Conservation (phyloP, 1,140 invertebrate genomes). For the Drosophila rhopaloa region DNA sequence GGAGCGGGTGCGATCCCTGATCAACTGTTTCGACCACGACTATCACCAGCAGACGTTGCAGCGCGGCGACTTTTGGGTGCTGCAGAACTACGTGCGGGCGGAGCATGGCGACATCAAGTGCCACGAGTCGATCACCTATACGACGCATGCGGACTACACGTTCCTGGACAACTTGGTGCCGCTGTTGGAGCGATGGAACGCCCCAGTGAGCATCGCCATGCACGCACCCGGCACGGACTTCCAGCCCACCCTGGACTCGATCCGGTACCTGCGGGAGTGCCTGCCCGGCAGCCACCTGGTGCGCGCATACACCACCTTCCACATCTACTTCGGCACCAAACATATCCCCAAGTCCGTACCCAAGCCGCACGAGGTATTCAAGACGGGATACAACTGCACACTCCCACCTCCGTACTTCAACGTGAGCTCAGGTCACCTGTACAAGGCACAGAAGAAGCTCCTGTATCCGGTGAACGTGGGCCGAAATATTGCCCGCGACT, state of each 20-base stretch:
- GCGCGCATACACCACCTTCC: conserved; percentile 92
- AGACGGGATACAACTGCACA: conserved; percentile 89
- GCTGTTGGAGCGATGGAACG: conserved; percentile 90
- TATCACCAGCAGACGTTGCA: conserved; percentile 88
- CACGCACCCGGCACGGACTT: conserved; percentile 91
- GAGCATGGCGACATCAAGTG: conserved; percentile 88
- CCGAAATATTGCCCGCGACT: conserved; percentile 92
- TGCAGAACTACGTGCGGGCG: conserved; percentile 93
- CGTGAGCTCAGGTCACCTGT: conserved; percentile 88
- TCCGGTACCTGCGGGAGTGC: conserved; percentile 89
- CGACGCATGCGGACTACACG: conserved; percentile 95
- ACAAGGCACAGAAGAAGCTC: conserved; percentile 91
- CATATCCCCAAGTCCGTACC: conserved; percentile 92
- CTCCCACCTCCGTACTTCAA: conserved; percentile 89
- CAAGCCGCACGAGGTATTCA: conserved; percentile 87
- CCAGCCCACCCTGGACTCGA: conserved; percentile 87
- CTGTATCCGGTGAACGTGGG: conserved; percentile 95
- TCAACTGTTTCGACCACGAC: conserved; percentile 88
- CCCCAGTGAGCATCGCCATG: conserved; percentile 90
- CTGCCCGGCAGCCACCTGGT: conserved; percentile 87
- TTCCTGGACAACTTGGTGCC: conserved; percentile 95
- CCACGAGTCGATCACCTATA: conserved; percentile 95
- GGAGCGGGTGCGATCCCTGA: conserved; percentile 80
- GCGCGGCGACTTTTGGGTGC: conserved; percentile 94
- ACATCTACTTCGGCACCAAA: conserved; percentile 93